phyloP scores from a whole-genome alignment of 2,888 invertebrate species.

The Strigamia crassipes region DNA sequence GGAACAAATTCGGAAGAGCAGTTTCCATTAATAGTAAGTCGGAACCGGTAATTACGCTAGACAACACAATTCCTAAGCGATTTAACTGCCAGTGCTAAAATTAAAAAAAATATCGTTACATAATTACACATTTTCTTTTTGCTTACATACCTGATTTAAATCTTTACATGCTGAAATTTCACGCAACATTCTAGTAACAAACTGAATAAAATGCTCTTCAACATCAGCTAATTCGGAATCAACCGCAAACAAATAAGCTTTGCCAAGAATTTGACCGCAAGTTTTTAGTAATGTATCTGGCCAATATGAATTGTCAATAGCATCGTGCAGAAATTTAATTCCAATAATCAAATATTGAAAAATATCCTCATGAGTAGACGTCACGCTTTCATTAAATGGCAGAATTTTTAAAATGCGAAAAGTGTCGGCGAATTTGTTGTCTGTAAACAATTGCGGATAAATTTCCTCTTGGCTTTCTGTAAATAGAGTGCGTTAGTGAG shows the following conservation, averaged over 20 bases:
- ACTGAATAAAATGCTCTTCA: not conserved
- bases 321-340: not conserved
- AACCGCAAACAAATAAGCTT: not conserved
- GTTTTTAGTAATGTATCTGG: not conserved
- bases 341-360: not conserved
- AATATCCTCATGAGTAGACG: not conserved
- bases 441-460: not conserved
- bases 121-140: not conserved
- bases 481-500: not conserved
- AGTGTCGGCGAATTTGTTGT: not conserved
- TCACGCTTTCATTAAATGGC: not conserved
- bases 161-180: not conserved
- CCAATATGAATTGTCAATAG: not conserved
- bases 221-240: not conserved
- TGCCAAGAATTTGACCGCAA: not conserved
- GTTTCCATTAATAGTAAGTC: not conserved
- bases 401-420: not conserved
- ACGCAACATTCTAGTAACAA: not conserved
- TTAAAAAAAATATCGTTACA: not conserved
- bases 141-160: not conserved
- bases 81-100: not conserved
- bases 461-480: not conserved
- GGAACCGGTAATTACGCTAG: not conserved
- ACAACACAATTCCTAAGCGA: not conserved
- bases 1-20: not conserved